These are phyloP conservation scores for Girardia tigrina DNA, from an alignment of 2,888 invertebrate genomes.

Conservation along the genomic window DNA sequence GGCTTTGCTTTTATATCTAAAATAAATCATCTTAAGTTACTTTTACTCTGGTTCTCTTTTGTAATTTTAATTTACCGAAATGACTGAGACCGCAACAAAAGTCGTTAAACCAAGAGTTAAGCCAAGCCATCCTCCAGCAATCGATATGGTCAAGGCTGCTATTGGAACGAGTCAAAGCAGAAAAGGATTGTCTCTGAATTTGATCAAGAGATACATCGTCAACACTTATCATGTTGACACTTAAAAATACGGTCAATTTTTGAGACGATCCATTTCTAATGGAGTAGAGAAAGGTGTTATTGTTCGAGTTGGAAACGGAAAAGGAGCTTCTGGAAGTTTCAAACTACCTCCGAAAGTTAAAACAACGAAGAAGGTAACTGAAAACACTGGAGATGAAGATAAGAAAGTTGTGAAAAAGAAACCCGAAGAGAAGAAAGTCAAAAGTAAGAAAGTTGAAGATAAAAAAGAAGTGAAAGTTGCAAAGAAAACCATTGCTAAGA, in stretches of 20 bases:
- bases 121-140: conserved; percentile 52
- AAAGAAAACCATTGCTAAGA: too few relatives aligned
- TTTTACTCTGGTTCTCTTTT: too few relatives aligned
- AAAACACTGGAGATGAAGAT: conserved; percentile 36
- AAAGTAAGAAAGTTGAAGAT: too few relatives aligned
- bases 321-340: conserved; percentile 43
- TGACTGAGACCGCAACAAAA: background rate
- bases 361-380: conserved; percentile 36
- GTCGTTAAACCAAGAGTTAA: conserved; percentile 40
- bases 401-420: conserved; percentile 36
- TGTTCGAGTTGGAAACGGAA: conserved; percentile 41
- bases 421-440: too few relatives aligned
- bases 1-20: too few relatives aligned
- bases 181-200: conserved; percentile 55
- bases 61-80: too few relatives aligned
- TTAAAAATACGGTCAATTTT: conserved; percentile 55
- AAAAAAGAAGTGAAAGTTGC: too few relatives aligned
- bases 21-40: too few relatives aligned
- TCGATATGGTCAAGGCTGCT: conserved; percentile 56
- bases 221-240: conserved; percentile 56
- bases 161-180: conserved; percentile 47
- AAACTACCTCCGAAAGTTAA: conserved; percentile 36
- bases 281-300: conserved; percentile 53
- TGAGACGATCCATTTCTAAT: conserved; percentile 56
- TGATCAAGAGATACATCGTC: conserved; percentile 59